Evolutionary conservation across 2,888 invertebrate species (phyloP).

Genomic region (Hipparchia semele): DNA sequence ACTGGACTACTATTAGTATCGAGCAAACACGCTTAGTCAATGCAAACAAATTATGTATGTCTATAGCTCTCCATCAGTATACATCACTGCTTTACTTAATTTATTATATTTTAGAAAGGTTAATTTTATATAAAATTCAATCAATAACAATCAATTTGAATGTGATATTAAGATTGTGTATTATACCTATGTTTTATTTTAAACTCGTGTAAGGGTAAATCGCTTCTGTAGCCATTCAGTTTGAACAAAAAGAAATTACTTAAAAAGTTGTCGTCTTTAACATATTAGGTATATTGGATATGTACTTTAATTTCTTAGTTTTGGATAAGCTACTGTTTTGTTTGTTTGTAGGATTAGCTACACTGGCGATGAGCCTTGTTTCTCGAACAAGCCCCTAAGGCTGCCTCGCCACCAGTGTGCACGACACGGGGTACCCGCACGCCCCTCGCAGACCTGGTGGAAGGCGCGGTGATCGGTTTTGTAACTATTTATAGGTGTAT

Average conservation of each 20-base stretch:
- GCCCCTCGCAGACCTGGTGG: no score
- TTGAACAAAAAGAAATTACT: neutral
- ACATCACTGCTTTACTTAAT: neutral
- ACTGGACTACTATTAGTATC: neutral
- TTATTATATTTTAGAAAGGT: slow-evolving; percentile 1
- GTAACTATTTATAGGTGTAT: neutral
- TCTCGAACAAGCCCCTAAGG: neutral
- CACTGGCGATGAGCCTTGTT: neutral
- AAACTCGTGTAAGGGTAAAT: neutral
- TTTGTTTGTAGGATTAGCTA: neutral
- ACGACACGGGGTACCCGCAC: no score
- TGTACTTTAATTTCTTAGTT: no score
- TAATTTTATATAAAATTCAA: neutral
- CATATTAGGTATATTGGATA: neutral
- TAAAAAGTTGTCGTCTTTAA: neutral
- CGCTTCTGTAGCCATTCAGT: neutral
- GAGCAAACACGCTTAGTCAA: neutral
- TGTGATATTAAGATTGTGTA: slow-evolving; percentile 14
- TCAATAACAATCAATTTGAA: slow-evolving; percentile 1
- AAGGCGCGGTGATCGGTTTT: neutral
- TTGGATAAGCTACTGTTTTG: no score
- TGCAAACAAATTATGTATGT: slow-evolving; percentile 1
- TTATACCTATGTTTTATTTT: slow-evolving; percentile 1
- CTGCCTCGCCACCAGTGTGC: neutral
- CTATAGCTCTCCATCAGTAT: slow-evolving; percentile 2